These are phyloP conservation scores for Cochlearius cochlearius DNA, from an alignment of 2,113 vertebrate species.

Conservation along the genomic window DNA sequence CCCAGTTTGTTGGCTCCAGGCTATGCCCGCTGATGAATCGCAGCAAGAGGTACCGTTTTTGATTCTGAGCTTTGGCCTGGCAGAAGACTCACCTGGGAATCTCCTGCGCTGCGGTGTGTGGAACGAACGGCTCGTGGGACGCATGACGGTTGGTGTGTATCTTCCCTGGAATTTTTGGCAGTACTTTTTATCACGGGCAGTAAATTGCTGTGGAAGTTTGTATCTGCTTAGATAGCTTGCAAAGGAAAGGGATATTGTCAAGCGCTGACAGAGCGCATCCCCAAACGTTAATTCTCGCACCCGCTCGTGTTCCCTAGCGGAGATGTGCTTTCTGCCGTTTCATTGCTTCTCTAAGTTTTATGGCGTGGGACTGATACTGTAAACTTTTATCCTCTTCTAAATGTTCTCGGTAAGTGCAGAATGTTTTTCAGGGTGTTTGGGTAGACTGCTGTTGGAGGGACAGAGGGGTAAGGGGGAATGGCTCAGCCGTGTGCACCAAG, in stretches of 20 bases:
- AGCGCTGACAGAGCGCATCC: fast-evolving
- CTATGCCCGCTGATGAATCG: not conserved
- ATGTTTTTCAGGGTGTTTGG: not conserved
- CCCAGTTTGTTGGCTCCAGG: not conserved
- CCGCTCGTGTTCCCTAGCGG: not conserved
- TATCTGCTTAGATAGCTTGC: not conserved
- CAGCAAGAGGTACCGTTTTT: not conserved
- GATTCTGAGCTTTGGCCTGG: not conserved
- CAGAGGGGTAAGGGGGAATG: not conserved
- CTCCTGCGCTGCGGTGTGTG: not conserved
- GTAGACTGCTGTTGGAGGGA: not conserved
- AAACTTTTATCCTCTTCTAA: not conserved
- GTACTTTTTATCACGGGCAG: not conserved
- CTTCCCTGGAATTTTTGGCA: not conserved
- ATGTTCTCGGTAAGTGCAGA: fast-evolving
- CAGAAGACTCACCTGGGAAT: not conserved
- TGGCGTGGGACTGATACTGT: fast-evolving
- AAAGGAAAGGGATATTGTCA: not conserved
- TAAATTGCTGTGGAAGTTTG: not conserved
- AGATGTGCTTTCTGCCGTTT: not conserved
- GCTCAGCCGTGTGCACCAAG: not conserved
- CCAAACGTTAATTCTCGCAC: not conserved
- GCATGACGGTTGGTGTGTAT: fast-evolving
- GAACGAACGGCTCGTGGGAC: fast-evolving
- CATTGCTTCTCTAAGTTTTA: not conserved